phyloP scores from a whole-genome alignment of 2,113 vertebrate genomes.

The Pterocles burchelli region DNA sequence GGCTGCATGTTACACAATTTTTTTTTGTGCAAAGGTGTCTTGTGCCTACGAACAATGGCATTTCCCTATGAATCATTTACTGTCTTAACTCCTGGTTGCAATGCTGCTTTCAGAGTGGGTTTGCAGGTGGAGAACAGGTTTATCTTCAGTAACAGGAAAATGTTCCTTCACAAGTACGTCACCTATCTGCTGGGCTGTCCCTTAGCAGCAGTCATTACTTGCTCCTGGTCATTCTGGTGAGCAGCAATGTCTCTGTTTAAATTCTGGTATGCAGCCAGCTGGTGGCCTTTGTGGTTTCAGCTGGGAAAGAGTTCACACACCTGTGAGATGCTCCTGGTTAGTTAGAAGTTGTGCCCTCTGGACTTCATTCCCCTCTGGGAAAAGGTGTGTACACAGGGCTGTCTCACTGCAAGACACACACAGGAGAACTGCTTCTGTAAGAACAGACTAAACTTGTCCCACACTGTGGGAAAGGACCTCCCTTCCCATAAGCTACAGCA shows the following conservation, averaged over 20 bases:
- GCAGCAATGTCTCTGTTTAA: background rate
- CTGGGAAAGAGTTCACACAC: background rate
- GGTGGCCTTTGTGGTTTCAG: background rate
- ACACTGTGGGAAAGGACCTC: background rate
- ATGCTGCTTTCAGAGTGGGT: background rate
- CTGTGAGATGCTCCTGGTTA: background rate
- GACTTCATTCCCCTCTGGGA: background rate
- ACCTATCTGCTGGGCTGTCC: background rate
- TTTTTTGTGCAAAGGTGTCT: background rate
- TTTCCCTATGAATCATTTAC: background rate
- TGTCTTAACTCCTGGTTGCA: background rate
- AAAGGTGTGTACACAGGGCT: background rate
- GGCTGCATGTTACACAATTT: background rate
- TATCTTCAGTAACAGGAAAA: background rate
- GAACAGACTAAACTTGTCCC: background rate
- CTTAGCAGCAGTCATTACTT: background rate
- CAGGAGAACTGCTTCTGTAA: background rate
- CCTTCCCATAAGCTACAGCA: background rate
- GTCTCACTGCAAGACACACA: background rate
- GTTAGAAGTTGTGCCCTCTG: background rate
- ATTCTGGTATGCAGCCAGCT: background rate
- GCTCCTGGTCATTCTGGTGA: background rate
- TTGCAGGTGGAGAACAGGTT: background rate
- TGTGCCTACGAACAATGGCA: background rate
- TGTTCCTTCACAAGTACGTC: background rate